Base-by-base conservation (phyloP, 2,888 invertebrate genomes). In the Pachydiplax longipennis region DNA sequence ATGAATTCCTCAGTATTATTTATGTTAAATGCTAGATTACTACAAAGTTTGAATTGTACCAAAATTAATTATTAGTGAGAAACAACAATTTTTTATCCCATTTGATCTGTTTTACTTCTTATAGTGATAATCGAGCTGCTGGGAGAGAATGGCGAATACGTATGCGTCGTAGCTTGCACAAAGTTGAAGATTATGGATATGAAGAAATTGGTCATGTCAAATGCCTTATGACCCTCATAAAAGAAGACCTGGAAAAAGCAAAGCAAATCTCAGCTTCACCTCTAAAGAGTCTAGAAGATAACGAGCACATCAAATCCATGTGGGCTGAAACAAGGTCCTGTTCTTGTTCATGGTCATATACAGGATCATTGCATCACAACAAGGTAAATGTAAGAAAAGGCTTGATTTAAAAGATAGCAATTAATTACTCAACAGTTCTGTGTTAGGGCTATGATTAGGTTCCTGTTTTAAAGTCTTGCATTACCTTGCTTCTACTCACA, bases 61-160 rank as follows among this genome's bases (percentile, higher is more conserved):
- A 44, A 44, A 44, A 37, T 37, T 37, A 37, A 5, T 37, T 5
- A 5, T 37, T 37, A n/a, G 37, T 37, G 37, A 37, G 37, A 5
- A 37, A 44, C 44, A 44, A 10, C 10, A 0, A 25, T 18, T 53
- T 53, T 53, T 5, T 53, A 3, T 18, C 18, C 18, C 53, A 18
- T 5, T 3, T 13, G 13, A 65, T n/a, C 65, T 65, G 65, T 6
- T 10, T 31, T 73, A 31, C 31, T 73, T 73, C 13, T 31, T 73
- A 0, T 31, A 73, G 73, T 73, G 73, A 73, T 73, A 73, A 8
- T 12, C 37, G 37, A 40, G 65, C 4, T 37, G 37, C 58, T 37
- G 83, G 83, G 25, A 87, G 37, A n/a, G 87, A 87, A 37, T 87
- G 87, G 87, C 35, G 87, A 87, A 61, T 61, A 31, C 58, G 40